Conservation (phyloP, 1,140 invertebrate genomes). For the Asbolus verrucosus region DNA sequence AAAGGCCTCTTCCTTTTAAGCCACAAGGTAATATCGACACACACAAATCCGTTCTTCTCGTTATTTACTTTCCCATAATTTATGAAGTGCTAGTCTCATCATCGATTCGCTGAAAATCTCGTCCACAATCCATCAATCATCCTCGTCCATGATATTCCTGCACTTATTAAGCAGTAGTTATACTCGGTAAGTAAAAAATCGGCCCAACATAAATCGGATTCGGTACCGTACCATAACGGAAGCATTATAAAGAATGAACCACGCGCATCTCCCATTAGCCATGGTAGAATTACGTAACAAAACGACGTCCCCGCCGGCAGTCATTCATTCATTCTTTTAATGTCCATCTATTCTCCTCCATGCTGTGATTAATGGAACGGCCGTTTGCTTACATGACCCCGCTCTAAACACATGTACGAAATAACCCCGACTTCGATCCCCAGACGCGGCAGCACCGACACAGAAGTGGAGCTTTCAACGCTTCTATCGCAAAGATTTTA, state of each 20-base stretch:
- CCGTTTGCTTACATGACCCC: constrained; percentile 34
- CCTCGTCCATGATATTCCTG: constrained; percentile 14
- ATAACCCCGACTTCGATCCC: constrained; percentile 1
- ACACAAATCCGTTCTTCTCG: background rate
- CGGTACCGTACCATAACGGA: constrained; percentile 33
- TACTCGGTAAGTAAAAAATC: constrained; percentile 15
- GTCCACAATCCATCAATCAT: constrained; percentile 16
- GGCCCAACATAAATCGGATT: constrained; percentile 20
- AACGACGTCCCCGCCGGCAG: constrained; percentile 33
- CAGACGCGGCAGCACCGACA: background rate
- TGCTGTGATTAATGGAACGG: constrained; percentile 30
- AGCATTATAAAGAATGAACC: constrained; percentile 36
- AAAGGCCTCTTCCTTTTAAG: no score
- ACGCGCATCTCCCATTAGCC: constrained; percentile 35
- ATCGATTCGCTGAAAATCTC: constrained; percentile 9
- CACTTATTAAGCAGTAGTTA: constrained; percentile 28
- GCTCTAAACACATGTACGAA: constrained; percentile 24
- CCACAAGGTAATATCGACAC: no score
- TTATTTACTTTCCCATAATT: constrained; percentile 27
- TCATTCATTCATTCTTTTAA: constrained; percentile 39
- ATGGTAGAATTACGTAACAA: constrained; percentile 39
- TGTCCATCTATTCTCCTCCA: constrained; percentile 34
- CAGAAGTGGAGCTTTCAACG: no score
- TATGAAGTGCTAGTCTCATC: background rate
- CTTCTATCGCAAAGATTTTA: no score